Evolutionary conservation across 1,140 invertebrate species (phyloP).

Genomic region (Eciton burchellii): DNA sequence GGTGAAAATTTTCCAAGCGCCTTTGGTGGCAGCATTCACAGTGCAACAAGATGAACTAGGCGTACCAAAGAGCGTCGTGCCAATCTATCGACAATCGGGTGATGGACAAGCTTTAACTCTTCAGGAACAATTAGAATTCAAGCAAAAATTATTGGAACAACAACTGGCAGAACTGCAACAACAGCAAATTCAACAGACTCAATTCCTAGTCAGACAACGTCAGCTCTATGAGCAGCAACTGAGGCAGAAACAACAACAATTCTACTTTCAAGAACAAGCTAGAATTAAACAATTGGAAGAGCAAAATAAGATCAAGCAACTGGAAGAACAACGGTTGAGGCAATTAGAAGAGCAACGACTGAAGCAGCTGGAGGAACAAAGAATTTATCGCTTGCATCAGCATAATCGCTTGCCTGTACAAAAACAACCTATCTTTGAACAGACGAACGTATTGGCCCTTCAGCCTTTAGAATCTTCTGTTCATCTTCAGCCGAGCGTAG

Average conservation of each 20-base stretch:
- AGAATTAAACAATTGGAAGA: conserved; percentile 83
- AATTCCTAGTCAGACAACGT: conserved; percentile 87
- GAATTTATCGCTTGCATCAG: conserved; percentile 67
- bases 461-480: conserved; percentile 72
- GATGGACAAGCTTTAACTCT: conserved; percentile 81
- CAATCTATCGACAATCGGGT: conserved; percentile 85
- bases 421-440: conserved; percentile 77
- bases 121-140: conserved; percentile 89
- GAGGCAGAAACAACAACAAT: conserved; percentile 85
- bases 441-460: conserved; percentile 74
- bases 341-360: neutral
- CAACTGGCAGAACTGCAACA: conserved; percentile 89
- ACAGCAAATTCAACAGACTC: conserved; percentile 90
- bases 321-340: conserved; percentile 77
- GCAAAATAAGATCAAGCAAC: conserved; percentile 76
- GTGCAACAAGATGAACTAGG: conserved; percentile 92
- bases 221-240: conserved; percentile 86
- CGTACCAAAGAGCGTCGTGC: conserved; percentile 91
- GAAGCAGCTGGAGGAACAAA: conserved; percentile 73
- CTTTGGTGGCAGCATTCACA: conserved; percentile 92
- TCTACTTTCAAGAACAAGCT: conserved; percentile 83
- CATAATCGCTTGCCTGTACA: conserved; percentile 76
- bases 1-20: conserved; percentile 92
- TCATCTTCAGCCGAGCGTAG: conserved; percentile 83
- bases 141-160: conserved; percentile 89